Conservation (phyloP, 2,888 invertebrate genomes). For the Hydroisotoma schaefferi region DNA sequence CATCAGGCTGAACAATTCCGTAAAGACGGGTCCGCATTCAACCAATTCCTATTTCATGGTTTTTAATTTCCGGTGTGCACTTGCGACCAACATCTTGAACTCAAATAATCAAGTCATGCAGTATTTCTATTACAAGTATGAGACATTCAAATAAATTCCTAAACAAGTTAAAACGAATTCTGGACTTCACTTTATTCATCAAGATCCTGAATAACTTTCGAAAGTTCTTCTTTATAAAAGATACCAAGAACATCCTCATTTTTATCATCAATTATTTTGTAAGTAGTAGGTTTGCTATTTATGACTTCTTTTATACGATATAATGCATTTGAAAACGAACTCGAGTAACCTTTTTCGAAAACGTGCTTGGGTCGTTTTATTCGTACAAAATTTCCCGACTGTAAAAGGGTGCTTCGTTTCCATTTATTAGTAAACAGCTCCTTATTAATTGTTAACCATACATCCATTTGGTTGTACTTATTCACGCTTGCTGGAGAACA, state of each 20-base stretch:
- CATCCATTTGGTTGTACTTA: constrained; percentile 16
- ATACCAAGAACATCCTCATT: constrained; percentile 1
- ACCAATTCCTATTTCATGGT: no score
- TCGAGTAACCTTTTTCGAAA: constrained; percentile 14
- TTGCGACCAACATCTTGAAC: no score
- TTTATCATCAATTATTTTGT: constrained; percentile 8
- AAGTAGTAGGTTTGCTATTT: constrained; percentile 17
- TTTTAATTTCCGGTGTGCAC: no score
- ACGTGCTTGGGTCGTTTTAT: constrained; percentile 11
- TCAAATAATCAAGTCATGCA: no score
- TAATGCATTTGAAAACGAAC: not conserved
- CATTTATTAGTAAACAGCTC: constrained; percentile 47
- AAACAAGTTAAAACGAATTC: no score
- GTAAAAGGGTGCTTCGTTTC: not conserved
- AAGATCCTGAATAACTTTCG: constrained; percentile 1
- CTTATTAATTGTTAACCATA: constrained; percentile 54
- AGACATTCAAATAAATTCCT: no score
- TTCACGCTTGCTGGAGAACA: constrained; percentile 13
- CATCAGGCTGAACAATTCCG: no score
- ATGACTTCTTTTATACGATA: constrained; percentile 10
- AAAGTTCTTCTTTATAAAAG: constrained; percentile 21
- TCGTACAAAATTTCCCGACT: constrained; percentile 22
- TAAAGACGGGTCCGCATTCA: no score
- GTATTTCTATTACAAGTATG: no score
- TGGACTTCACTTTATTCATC: no score